Conservation (phyloP, 2,888 invertebrate genomes). For the Encarsia formosa region DNA sequence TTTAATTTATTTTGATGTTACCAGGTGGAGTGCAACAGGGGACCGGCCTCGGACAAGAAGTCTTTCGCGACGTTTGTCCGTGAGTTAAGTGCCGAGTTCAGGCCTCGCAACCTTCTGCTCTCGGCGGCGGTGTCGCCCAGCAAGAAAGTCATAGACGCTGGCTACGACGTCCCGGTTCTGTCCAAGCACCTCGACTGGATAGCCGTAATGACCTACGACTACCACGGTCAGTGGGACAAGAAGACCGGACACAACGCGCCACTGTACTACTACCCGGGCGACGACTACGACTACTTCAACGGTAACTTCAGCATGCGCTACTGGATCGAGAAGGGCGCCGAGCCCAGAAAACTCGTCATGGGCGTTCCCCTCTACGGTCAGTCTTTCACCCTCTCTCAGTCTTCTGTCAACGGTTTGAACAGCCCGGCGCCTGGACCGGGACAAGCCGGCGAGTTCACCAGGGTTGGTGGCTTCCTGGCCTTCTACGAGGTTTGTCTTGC, state of each 20-base stretch:
- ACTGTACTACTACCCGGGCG: constrained; percentile 73
- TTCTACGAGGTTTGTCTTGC: constrained; percentile 64
- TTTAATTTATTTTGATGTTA: background rate
- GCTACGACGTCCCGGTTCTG: constrained; percentile 72
- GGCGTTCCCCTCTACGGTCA: constrained; percentile 84
- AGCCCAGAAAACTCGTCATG: constrained; percentile 74
- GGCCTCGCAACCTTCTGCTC: constrained; percentile 64
- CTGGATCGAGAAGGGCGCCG: constrained; percentile 79
- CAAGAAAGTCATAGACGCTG: constrained; percentile 76
- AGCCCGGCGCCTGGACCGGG: constrained; percentile 67
- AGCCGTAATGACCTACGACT: constrained; percentile 86
- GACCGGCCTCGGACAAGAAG: constrained; percentile 76
- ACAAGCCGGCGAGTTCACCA: constrained; percentile 73
- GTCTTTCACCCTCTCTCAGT: constrained; percentile 60
- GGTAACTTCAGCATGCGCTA: constrained; percentile 79
- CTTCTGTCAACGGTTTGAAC: constrained; percentile 58
- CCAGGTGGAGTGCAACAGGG: constrained; percentile 76
- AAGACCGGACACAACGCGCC: constrained; percentile 85
- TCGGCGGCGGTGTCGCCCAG: constrained; percentile 82
- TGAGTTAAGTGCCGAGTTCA: constrained; percentile 66
- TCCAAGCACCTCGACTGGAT: constrained; percentile 78
- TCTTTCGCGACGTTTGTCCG: constrained; percentile 71
- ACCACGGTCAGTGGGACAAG: constrained; percentile 79
- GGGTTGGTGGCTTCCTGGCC: constrained; percentile 76
- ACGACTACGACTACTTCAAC: constrained; percentile 75